phyloP scores from a whole-genome alignment of 2,888 invertebrate genomes.

The Cephus pygmeus region DNA sequence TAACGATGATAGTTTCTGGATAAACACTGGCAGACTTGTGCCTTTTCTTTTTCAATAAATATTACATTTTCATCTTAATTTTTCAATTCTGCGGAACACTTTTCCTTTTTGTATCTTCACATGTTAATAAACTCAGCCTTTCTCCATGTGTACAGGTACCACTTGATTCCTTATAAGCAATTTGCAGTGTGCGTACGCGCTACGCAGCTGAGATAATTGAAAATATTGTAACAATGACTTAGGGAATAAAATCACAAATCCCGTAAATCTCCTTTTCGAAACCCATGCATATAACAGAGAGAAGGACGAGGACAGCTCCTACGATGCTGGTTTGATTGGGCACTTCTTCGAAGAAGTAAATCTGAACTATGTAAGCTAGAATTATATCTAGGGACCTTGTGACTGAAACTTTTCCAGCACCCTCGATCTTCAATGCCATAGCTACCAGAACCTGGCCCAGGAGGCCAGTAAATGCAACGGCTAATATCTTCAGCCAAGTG shows the following conservation, averaged over 20 bases:
- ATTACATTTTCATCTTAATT: not conserved
- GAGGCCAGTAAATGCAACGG: conserved; percentile 62
- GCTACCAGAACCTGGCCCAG: conserved; percentile 65
- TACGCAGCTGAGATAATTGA: not conserved
- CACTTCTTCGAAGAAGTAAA: conserved; percentile 64
- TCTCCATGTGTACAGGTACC: not conserved
- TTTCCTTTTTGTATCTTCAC: not conserved
- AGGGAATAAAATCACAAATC: conserved; percentile 61
- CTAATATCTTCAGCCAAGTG: conserved; percentile 54
- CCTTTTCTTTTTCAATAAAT: not conserved
- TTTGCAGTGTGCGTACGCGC: not conserved
- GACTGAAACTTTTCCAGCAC: conserved; percentile 67
- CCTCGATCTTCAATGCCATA: conserved; percentile 65
- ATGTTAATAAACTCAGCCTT: not conserved
- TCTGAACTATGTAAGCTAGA: conserved; percentile 65
- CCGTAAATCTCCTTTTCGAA: conserved; percentile 64
- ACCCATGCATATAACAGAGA: conserved; percentile 65
- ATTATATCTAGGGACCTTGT: conserved; percentile 67
- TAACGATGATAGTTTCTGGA: not conserved
- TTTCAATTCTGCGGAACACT: not conserved
- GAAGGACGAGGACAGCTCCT: conserved; percentile 62
- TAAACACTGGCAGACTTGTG: not conserved
- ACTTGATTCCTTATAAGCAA: not conserved
- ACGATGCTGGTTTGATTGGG: conserved; percentile 62
- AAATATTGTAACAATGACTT: conserved; percentile 5